These are phyloP conservation scores for Leptinotarsa tumamoca DNA, from an alignment of 2,888 invertebrate species.

Conservation along the genomic window DNA sequence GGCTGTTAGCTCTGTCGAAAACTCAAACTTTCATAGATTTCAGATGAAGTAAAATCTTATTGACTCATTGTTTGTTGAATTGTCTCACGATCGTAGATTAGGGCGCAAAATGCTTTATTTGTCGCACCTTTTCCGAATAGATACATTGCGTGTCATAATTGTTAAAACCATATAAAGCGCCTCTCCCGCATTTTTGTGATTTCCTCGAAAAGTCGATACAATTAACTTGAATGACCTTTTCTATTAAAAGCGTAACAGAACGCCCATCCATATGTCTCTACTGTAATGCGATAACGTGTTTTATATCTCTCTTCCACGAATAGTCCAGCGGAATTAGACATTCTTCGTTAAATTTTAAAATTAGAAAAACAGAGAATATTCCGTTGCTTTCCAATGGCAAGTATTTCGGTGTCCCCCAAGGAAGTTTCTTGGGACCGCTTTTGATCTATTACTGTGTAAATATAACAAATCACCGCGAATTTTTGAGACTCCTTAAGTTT, in stretches of 20 bases:
- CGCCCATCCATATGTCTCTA: not conserved
- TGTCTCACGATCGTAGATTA: too few species aligned
- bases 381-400: too few species aligned
- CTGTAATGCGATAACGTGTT: constrained; percentile 7
- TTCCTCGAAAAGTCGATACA: constrained; percentile 31
- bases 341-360: not conserved
- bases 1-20: too few species aligned
- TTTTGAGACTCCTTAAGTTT: too few species aligned
- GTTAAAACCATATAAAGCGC: not conserved
- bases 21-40: too few species aligned
- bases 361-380: not conserved
- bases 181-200: constrained; percentile 28
- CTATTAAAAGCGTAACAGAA: constrained; percentile 27
- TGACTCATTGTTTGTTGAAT: too few species aligned
- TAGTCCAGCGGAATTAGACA: not conserved
- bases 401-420: too few species aligned
- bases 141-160: not conserved
- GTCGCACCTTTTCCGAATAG: not conserved
- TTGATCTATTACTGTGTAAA: too few species aligned
- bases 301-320: not conserved
- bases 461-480: too few species aligned
- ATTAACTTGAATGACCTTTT: constrained; percentile 34
- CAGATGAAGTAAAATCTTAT: too few species aligned
- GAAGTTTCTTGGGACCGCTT: too few species aligned
- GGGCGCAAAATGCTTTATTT: not conserved